These are phyloP conservation scores for Epizoanthus fatuus DNA, from an alignment of 92 coral and sea anemone species.

Conservation along the genomic window DNA sequence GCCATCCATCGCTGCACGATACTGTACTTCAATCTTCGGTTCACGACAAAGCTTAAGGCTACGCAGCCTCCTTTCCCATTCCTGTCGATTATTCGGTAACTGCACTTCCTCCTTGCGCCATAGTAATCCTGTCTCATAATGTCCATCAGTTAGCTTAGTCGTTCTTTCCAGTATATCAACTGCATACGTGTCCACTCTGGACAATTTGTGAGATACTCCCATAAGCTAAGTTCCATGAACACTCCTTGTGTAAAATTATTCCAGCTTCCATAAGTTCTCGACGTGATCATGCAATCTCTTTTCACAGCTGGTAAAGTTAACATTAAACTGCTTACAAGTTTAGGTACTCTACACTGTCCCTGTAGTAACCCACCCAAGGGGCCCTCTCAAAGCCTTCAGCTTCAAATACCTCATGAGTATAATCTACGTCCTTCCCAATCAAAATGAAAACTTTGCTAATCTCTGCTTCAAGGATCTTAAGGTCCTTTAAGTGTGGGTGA, in stretches of 20 bases:
- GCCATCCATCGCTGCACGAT: constrained; percentile 43
- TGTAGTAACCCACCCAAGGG: constrained; percentile 61
- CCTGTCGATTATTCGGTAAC: constrained; percentile 48
- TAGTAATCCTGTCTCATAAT: constrained; percentile 60
- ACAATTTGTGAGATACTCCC: constrained; percentile 24
- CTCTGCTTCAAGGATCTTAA: constrained; percentile 48
- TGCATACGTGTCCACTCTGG: constrained; percentile 59
- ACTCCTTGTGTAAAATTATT: constrained; percentile 23
- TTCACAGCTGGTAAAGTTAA: constrained; percentile 45
- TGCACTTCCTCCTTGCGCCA: constrained; percentile 44
- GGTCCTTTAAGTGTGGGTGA: constrained; percentile 58
- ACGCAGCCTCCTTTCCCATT: constrained; percentile 49
- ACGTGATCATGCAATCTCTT: constrained; percentile 50
- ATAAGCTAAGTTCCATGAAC: background rate
- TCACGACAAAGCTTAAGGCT: constrained; percentile 45
- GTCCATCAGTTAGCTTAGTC: constrained; percentile 28
- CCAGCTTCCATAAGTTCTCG: constrained; percentile 45
- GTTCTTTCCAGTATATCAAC: constrained; percentile 36
- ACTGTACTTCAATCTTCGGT: constrained; percentile 22
- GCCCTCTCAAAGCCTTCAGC: constrained; percentile 53
- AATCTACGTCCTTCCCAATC: constrained; percentile 65
- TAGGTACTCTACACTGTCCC: constrained; percentile 36
- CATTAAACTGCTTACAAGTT: constrained; percentile 20
- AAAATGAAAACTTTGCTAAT: constrained; percentile 59
- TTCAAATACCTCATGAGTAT: constrained; percentile 70